A percentile compares a stretch with the other conserved stretches of the same genome.
Conservation (phyloP, 2,888 invertebrate genomes). For the Oligia fasciuncula region DNA sequence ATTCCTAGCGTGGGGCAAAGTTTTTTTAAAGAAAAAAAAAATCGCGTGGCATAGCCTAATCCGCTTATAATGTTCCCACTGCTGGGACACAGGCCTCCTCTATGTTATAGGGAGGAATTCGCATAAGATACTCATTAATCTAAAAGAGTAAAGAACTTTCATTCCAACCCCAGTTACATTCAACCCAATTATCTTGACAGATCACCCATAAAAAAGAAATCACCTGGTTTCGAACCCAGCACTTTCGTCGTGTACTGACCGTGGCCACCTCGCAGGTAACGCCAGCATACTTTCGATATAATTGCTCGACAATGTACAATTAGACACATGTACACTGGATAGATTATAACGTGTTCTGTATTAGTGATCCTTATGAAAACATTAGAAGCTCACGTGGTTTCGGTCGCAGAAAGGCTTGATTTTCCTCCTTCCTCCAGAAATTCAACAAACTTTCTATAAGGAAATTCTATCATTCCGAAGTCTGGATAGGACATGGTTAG, state of each 20-base stretch:
- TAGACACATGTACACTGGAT: slow-evolving; percentile 38
- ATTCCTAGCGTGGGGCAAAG: too few relatives aligned
- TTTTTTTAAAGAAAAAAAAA: too few relatives aligned
- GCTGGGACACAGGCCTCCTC: background rate
- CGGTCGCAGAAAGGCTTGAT: background rate
- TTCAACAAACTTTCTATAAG: too few relatives aligned
- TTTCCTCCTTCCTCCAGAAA: too few relatives aligned
- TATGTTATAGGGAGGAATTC: background rate
- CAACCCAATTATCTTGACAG: slow-evolving; percentile 3
- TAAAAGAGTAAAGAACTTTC: background rate
- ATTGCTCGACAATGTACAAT: slow-evolving; percentile 40
- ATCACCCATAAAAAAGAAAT: slow-evolving; percentile 45
- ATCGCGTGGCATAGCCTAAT: background rate
- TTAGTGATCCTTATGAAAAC: slow-evolving; percentile 23
- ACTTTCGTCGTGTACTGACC: slow-evolving; percentile 53
- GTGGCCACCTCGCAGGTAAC: slow-evolving; percentile 32
- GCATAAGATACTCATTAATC: background rate
- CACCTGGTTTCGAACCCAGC: slow-evolving; percentile 24
- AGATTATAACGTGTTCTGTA: slow-evolving; percentile 39
- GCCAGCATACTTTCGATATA: slow-evolving; percentile 51
- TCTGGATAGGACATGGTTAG: too few relatives aligned
- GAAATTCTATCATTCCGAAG: too few relatives aligned
- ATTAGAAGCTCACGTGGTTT: background rate
- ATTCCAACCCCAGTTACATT: background rate
- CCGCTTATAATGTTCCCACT: background rate